These are phyloP conservation scores for Euschistus heros DNA, from an alignment of 1,140 invertebrate genomes.

Conservation along the genomic window DNA sequence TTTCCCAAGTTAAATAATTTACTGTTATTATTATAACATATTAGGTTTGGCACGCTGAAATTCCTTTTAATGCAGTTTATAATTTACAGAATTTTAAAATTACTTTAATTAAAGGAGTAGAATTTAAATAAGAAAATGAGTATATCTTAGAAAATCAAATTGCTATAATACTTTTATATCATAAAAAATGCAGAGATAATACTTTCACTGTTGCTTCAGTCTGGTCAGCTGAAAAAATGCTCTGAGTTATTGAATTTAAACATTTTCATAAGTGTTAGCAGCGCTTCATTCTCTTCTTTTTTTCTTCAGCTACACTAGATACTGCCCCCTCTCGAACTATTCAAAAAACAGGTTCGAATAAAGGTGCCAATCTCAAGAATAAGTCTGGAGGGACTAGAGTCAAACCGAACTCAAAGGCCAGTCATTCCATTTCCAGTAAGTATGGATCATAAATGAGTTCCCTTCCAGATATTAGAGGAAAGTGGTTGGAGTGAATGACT, in stretches of 20 bases:
- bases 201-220: too few relatives aligned
- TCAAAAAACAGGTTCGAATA: constrained; percentile 35
- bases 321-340: constrained; percentile 41
- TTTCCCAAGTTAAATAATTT: too few relatives aligned
- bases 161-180: too few relatives aligned
- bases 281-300: constrained; percentile 32
- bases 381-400: constrained; percentile 23
- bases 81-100: too few relatives aligned
- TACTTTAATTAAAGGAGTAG: too few relatives aligned
- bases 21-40: too few relatives aligned
- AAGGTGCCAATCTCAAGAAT: constrained; percentile 30
- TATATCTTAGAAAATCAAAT: too few relatives aligned
- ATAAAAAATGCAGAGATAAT: too few relatives aligned
- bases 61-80: too few relatives aligned
- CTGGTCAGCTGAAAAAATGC: constrained; percentile 6
- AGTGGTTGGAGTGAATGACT: constrained; percentile 24
- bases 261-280: neutral
- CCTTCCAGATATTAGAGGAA: constrained; percentile 2
- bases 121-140: too few relatives aligned
- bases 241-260: neutral
- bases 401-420: constrained; percentile 10
- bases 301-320: constrained; percentile 41
- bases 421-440: constrained; percentile 16
- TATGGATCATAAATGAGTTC: constrained; percentile 18
- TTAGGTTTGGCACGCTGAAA: too few relatives aligned